Conservation (phyloP, 2,888 invertebrate species). For the Cephus rjabovi region DNA sequence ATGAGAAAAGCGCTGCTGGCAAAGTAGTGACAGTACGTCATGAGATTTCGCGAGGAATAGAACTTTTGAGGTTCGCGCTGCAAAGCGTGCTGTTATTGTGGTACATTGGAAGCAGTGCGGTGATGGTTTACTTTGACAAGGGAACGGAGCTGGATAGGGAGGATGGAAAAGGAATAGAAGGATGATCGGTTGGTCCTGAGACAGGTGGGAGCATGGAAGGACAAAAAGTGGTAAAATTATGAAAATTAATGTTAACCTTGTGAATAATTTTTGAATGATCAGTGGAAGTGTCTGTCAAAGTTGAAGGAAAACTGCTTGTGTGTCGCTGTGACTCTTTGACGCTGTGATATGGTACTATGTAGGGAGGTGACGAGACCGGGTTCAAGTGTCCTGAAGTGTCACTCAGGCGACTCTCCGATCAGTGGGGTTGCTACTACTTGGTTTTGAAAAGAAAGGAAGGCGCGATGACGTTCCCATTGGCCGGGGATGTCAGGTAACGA, state of each 20-base stretch:
- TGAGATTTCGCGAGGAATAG: slow-evolving; percentile 36
- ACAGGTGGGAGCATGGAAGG: not conserved
- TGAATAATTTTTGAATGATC: not conserved
- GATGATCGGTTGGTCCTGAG: not conserved
- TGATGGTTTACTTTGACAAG: not conserved
- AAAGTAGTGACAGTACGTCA: slow-evolving; percentile 28
- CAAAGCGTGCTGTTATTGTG: slow-evolving; percentile 2
- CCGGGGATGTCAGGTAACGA: slow-evolving; percentile 24
- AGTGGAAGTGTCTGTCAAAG: not conserved
- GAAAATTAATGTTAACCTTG: not conserved
- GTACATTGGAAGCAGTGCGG: not conserved
- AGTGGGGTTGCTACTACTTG: not conserved
- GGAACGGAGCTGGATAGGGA: not conserved
- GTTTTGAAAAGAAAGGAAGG: not conserved
- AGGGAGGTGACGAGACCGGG: not conserved
- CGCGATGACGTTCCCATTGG: not conserved
- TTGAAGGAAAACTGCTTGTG: not conserved
- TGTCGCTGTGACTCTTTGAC: not conserved
- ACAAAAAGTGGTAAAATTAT: not conserved
- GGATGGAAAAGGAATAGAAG: not conserved
- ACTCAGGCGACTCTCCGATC: not conserved
- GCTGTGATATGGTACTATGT: not conserved
- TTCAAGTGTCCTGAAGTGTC: not conserved
- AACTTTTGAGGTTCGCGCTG: slow-evolving; percentile 38
- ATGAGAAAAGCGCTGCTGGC: not conserved